Evolutionary conservation across 2,888 invertebrate species (phyloP).

Genomic region (Geophilus truncorum): DNA sequence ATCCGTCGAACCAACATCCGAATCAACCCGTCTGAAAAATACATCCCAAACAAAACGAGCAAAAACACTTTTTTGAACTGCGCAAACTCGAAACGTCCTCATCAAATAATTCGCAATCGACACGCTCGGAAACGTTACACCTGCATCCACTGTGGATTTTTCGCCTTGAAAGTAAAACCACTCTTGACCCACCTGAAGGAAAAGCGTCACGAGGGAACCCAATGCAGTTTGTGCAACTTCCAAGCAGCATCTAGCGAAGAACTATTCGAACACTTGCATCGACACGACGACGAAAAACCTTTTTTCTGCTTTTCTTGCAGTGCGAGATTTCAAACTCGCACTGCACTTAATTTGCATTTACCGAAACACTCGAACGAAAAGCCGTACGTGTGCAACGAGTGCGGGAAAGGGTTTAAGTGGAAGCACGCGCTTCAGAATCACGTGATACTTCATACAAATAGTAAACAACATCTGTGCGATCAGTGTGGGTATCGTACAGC

Average conservation of each 20-base stretch:
- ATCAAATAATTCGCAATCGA: no score
- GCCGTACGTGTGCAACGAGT: constrained; percentile 54
- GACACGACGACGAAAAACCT: constrained; percentile 52
- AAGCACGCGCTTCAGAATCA: constrained; percentile 57
- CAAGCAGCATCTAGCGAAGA: constrained; percentile 44
- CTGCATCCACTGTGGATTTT: constrained; percentile 37
- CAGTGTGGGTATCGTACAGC: constrained; percentile 57
- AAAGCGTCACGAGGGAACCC: constrained; percentile 43
- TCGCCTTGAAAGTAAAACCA: constrained; percentile 40
- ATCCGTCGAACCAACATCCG: neutral
- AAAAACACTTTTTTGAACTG: no score
- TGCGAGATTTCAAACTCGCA: constrained; percentile 53
- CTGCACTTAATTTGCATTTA: constrained; percentile 53
- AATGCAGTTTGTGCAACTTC: constrained; percentile 48
- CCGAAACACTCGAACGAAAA: constrained; percentile 56
- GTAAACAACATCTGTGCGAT: constrained; percentile 56
- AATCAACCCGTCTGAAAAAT: neutral
- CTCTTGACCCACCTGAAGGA: constrained; percentile 42
- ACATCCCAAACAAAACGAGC: no score
- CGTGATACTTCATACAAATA: constrained; percentile 54
- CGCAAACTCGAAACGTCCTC: no score
- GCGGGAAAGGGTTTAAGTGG: constrained; percentile 57
- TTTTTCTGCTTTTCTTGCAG: constrained; percentile 56
- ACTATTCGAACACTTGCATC: constrained; percentile 48
- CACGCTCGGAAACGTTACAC: constrained; percentile 33